Evolutionary conservation across 2,888 invertebrate species (phyloP).

Genomic region (Zele albiditarsus): DNA sequence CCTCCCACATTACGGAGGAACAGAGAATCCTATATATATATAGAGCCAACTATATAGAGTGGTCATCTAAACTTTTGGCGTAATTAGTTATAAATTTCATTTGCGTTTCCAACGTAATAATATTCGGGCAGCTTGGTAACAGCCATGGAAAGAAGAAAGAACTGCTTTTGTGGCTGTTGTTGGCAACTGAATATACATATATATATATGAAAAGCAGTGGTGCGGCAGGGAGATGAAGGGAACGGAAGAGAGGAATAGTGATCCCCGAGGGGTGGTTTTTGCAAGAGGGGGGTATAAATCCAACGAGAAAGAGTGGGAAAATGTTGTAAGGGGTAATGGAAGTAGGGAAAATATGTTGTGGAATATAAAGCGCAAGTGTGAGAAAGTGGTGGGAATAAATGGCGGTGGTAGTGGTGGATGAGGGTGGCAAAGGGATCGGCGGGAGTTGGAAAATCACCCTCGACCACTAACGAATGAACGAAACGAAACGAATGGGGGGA

Average conservation of each 20-base stretch:
- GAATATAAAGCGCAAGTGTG: conserved; percentile 32
- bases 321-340: conserved; percentile 25
- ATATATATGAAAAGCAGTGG: conserved; percentile 19
- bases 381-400: conserved; percentile 37
- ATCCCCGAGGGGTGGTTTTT: conserved; percentile 4
- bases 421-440: conserved; percentile 46
- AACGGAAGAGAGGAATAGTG: conserved; percentile 24
- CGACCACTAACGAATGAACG: conserved; percentile 31
- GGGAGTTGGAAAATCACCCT: conserved; percentile 48
- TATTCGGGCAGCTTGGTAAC: conserved; percentile 56
- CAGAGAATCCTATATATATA: background rate
- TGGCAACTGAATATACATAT: conserved; percentile 7
- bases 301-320: conserved; percentile 20
- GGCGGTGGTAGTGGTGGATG: conserved; percentile 36
- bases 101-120: conserved; percentile 64
- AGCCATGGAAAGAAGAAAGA: conserved; percentile 24
- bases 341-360: conserved; percentile 16
- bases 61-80: conserved; percentile 69
- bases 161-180: conserved; percentile 16
- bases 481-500: conserved; percentile 41
- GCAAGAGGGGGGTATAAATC: background rate
- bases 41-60: conserved; percentile 19
- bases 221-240: conserved; percentile 5
- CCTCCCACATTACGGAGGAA: conserved; percentile 12
- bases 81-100: conserved; percentile 72